A percentile compares a stretch with the other conserved stretches of the same genome.
Evolutionary conservation across 1,140 invertebrate species (phyloP).

Genomic region (Ips nitidus): DNA sequence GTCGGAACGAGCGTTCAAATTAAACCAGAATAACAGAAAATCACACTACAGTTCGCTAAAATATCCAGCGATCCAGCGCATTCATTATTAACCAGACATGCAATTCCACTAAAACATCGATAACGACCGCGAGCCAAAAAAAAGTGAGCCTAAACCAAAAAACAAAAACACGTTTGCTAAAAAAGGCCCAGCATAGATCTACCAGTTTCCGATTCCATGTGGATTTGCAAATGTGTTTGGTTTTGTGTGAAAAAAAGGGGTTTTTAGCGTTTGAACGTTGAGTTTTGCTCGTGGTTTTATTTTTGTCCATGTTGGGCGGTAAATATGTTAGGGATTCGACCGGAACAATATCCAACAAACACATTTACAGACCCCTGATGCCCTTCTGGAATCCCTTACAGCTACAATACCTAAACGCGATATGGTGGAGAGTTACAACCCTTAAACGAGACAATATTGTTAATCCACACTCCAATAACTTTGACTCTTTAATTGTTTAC

Average conservation of each 20-base stretch:
- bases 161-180: constrained; percentile 37
- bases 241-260: constrained; percentile 19
- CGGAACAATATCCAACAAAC: too few relatives aligned
- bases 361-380: too few relatives aligned
- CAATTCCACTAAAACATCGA: constrained; percentile 52
- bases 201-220: constrained; percentile 16
- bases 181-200: constrained; percentile 14
- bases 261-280: constrained; percentile 6
- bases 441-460: too few relatives aligned
- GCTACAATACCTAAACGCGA: too few relatives aligned
- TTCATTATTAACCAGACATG: constrained; percentile 50
- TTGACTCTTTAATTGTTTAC: too few relatives aligned
- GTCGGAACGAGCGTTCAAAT: constrained; percentile 31
- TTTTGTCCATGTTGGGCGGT: neutral
- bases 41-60: constrained; percentile 47
- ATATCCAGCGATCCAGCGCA: constrained; percentile 45
- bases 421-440: too few relatives aligned
- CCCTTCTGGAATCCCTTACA: too few relatives aligned
- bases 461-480: too few relatives aligned
- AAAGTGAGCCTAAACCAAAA: constrained; percentile 29
- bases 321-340: too few relatives aligned
- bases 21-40: constrained; percentile 49
- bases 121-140: constrained; percentile 46
- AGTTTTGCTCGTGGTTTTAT: constrained; percentile 2
- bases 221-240: constrained; percentile 25